Percentiles rank a stretch among this genome's conserved stretches.
Conservation (phyloP, 30 jellyfish, hydroid and myxozoan genomes). For the Aurelia aurita complex sp. Pacific region DNA sequence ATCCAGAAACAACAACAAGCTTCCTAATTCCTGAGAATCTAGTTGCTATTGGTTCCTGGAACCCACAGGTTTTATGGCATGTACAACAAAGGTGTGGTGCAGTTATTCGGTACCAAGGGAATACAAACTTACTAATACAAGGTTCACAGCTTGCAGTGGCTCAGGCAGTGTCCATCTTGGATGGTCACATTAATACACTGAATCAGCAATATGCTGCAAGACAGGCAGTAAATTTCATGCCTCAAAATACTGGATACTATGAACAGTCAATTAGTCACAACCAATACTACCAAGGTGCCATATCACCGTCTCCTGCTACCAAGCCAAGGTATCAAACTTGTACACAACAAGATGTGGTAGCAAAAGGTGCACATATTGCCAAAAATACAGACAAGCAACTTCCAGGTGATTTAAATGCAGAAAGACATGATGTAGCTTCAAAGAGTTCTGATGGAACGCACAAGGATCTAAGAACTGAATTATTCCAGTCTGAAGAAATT, state of each 20-base stretch:
- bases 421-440: not conserved
- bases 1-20: constrained; percentile 30
- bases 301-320: no score
- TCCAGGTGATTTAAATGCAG: not conserved
- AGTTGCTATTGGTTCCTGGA: constrained; percentile 11
- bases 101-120: not conserved
- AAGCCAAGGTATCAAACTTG: no score
- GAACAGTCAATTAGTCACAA: not conserved
- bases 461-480: no score
- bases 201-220: not conserved
- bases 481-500: not conserved
- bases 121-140: constrained; percentile 30
- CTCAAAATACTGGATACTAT: constrained; percentile 4
- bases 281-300: no score
- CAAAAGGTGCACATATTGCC: not conserved
- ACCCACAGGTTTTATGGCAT: constrained; percentile 9
- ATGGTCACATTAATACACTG: not conserved
- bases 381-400: not conserved
- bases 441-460: not conserved
- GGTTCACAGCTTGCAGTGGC: constrained; percentile 43
- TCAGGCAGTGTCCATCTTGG: constrained; percentile 27
- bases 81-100: constrained; percentile 34
- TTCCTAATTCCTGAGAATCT: constrained; percentile 26
- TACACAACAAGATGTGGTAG: no score
- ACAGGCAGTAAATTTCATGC: not conserved